Evolutionary conservation across 2,888 invertebrate genomes (phyloP).

Genomic region (Apamea crenata): DNA sequence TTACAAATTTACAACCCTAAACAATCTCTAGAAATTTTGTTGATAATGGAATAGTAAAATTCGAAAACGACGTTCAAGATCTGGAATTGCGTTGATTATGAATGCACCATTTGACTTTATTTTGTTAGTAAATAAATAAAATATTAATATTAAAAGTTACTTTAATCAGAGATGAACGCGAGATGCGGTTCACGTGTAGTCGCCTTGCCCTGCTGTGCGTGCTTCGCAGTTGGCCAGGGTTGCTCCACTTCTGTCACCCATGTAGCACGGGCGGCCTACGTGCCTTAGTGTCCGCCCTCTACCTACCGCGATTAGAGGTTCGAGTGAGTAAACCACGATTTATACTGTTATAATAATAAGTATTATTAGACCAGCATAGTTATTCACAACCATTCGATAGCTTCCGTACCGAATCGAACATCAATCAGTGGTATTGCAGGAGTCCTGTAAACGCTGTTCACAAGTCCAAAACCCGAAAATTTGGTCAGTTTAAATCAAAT

Average conservation of each 20-base stretch:
- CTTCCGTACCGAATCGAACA: too few species aligned
- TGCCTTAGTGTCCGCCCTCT: conserved; percentile 94
- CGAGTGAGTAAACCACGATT: conserved; percentile 91
- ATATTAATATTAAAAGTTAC: conserved; percentile 4
- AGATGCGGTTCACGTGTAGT: conserved; percentile 96
- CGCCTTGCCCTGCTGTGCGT: conserved; percentile 95
- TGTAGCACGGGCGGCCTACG: conserved; percentile 93
- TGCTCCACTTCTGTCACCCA: conserved; percentile 96
- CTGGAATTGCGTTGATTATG: neutral
- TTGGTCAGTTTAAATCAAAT: too few species aligned
- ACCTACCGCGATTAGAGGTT: conserved; percentile 96
- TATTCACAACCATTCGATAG: too few species aligned
- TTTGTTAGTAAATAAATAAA: neutral
- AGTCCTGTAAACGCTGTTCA: too few species aligned
- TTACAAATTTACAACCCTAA: neutral
- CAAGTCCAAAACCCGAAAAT: too few species aligned
- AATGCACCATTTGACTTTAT: neutral
- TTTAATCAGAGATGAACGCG: conserved; percentile 92
- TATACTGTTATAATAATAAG: neutral
- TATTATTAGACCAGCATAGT: neutral
- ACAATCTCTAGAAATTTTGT: neutral
- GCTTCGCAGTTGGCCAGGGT: conserved; percentile 97
- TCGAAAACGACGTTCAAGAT: neutral
- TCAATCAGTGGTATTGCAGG: too few species aligned
- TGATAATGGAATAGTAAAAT: neutral